Evolutionary conservation across 2,888 invertebrate species (phyloP), one percentile per base, ranked within the genome.

Genomic region (Electrophaes corylata): DNA sequence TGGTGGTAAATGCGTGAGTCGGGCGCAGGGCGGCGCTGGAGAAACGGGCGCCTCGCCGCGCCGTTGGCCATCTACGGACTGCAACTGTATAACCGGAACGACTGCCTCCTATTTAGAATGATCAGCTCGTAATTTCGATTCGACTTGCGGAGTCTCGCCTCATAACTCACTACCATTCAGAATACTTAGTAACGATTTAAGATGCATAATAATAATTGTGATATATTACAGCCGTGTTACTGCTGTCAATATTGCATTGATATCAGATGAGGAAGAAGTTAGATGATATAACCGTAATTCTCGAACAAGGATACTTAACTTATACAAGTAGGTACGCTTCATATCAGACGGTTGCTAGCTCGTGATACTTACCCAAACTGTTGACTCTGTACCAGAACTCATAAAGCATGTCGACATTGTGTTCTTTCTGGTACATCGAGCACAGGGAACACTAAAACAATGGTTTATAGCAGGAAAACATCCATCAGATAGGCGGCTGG

Each of bases 1-100:
- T 11, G 48, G 26, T 37, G 37, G 39, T 48, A 49, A 57, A 51
- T 41, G 45, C 53, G 43, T 33, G 56, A 56, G 46, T 62, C 2
- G 59, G 57, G 55, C 60, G 60, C 65, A 64, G 67, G 63, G 60
- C 59, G 65, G 62, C 65, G 63, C 62, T 66, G 70, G 81, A 77
- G 86, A 84, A 85, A 86, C 86, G 80, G 78, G 80, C 86, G 83
- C 78, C 83, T 77, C 72, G 78, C 72, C 74, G 75, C 81, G 76
- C 73, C 76, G 76, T 76, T 78, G 76, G 73, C 89, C 88, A 86
- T 88, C 83, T 91, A 88, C 70, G 89, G 88, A 77, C 78, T 70
- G 82, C 89, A 88, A 88, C 88, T 86, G 89, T 88, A 87, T 81
- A 87, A 90, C 88, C 86, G 86, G 88, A 83, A 79, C 76, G 73